Percentiles rank a stretch among this genome's conserved stretches.
phyloP scores from a whole-genome alignment of 2,888 invertebrate genomes.

The Plagiodera versicolora region DNA sequence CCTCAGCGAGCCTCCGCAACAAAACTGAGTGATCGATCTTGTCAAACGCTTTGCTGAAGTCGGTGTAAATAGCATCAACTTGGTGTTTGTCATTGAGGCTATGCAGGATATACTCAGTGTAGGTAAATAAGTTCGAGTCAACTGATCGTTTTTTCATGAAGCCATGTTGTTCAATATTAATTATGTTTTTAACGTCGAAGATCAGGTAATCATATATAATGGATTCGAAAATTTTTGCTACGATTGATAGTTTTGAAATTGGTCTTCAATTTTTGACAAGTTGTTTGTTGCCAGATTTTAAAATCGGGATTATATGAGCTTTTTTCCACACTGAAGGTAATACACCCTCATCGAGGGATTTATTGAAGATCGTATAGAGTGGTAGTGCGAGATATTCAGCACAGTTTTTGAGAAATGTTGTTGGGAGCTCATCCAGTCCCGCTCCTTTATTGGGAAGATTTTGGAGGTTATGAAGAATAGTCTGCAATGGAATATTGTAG shows the following conservation, averaged over 20 bases:
- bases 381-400: not conserved
- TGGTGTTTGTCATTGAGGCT: not conserved
- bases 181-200: constrained; percentile 4
- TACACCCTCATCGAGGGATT: constrained; percentile 1
- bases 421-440: not conserved
- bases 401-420: not conserved
- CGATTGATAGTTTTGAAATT: constrained; percentile 7
- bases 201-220: constrained; percentile 4
- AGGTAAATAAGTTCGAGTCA: not conserved
- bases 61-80: constrained; percentile 2
- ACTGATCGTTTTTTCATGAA: constrained; percentile 3
- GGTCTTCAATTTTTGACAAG: constrained; percentile 2
- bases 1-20: constrained; percentile 5
- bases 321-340: constrained; percentile 1
- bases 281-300: constrained; percentile 2
- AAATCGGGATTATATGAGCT: constrained; percentile 1
- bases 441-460: constrained; percentile 2
- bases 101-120: not conserved
- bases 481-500: not conserved
- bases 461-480: not conserved
- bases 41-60: constrained; percentile 10
- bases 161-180: constrained; percentile 10
- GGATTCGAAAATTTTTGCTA: constrained; percentile 10
- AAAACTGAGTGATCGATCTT: constrained; percentile 8
- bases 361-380: not conserved